A percentile compares a stretch with the other conserved stretches of the same genome.
phyloP scores from a whole-genome alignment of 2,797 vertebrate genomes.

The Naso thynnoides region DNA sequence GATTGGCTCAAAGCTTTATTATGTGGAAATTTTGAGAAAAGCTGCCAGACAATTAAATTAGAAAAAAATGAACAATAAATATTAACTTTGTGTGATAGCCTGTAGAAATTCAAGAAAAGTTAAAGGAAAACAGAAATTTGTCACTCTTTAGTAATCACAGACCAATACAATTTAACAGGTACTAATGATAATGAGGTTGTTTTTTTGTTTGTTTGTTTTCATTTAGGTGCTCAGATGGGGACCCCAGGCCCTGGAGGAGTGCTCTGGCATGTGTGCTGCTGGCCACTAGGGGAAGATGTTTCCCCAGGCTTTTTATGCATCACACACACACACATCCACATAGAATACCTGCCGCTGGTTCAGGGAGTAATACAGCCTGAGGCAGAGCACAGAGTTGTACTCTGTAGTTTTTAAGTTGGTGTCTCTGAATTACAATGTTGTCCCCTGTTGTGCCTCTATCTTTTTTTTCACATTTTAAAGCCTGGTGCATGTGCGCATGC shows the following conservation, averaged over 20 bases:
- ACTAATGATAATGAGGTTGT: not conserved
- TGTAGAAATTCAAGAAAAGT: not conserved
- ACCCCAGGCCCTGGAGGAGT: constrained; percentile 5
- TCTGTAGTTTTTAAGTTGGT: constrained; percentile 12
- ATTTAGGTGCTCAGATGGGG: not conserved
- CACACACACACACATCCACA: not conserved
- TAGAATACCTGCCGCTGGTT: constrained; percentile 8
- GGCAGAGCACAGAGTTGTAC: constrained; percentile 25
- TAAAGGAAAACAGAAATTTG: not conserved
- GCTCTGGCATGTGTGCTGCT: constrained; percentile 31
- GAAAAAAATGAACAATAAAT: not conserved
- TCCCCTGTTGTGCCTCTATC: constrained; percentile 5
- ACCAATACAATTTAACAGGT: not conserved
- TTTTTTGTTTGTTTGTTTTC: not conserved
- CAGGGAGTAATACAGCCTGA: constrained; percentile 26
- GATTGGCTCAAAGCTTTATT: constrained; percentile 76
- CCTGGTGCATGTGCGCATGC: not conserved
- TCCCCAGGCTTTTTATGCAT: constrained; percentile 57
- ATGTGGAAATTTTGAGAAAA: constrained; percentile 45
- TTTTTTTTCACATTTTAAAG: not conserved
- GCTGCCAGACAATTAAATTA: constrained; percentile 23
- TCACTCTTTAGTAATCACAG: no score
- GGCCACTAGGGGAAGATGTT: constrained; percentile 80
- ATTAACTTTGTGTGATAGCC: not conserved
- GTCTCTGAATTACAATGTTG: constrained; percentile 18